Evolutionary conservation across 37 sponge, comb jelly and placozoan species (phyloP), one percentile per base, ranked within the genome.

Genomic region (Crambe crambe): DNA sequence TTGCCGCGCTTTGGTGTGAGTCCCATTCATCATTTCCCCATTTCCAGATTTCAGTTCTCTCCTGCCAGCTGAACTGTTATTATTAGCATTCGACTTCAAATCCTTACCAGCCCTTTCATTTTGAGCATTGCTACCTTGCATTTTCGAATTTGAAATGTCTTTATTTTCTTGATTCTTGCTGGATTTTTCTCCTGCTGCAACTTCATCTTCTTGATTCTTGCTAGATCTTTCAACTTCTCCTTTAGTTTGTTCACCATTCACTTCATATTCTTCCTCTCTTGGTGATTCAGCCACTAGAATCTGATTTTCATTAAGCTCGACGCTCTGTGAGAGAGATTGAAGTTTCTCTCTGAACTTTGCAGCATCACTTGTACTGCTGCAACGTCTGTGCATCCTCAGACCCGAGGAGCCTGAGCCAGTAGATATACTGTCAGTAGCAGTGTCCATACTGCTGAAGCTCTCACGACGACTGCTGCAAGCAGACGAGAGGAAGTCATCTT

Each of bases 401-500:
- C 54, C 67, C 12, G 23, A 37, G 64, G 42, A 6, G 22, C 42
- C 54, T 22, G 23, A 3, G 54, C 21, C 15, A 17, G 43, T 1
- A 2, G 51, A 41, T 0, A 47, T 32, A 20, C 23, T 29, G 27
- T 40, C 6, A n/a, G 51, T 26, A 4, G 62, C 17, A 21, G 31
- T 37, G 41, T 83, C 83, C 23, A 56, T 34, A 56, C 83, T 83
- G 25, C 75, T 38, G 54, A 73, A 3, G 68, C 83, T 83, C 30
- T 41, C 76, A n/a, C 66, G n/a, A 3, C 75, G 75, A 42, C 83
- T 83, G 75, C 83, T 83, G 38, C 54, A 30, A 22, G 67, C 31
- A 0, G 83, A 83, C 9, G 83, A 83, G 37, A 83, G 35, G 39
- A 74, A 43, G n/a, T 83, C 75, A 31, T 83, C 83, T 26, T 83